Evolutionary conservation across 2,113 vertebrate genomes (phyloP), one percentile per base, ranked within the genome.

Genomic region (Aegypius monachus): DNA sequence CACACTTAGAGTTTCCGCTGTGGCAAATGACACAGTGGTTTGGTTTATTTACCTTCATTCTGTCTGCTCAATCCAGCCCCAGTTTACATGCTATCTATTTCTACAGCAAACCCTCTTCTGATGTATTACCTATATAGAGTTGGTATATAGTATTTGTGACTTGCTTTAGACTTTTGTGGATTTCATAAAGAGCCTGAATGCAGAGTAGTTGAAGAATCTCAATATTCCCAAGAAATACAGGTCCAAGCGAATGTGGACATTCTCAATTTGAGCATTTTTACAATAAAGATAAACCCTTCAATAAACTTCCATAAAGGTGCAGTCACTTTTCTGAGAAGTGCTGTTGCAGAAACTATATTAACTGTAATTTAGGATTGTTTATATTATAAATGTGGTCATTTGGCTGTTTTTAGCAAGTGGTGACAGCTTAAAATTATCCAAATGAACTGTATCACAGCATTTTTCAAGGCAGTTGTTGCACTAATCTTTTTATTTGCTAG

Each of bases 381-480:
- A 26, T 77, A 43, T n/a, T 80, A 50, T 71, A 95, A 95, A 93
- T 2, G 21, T 73, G 48, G 70, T 90, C 63, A 94, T 96, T 96
- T 96, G 91, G 89, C 94, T 93, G 66, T 93, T 94, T 81, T 88
- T 66, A 90, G 74, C 50, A 86, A 36, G 47, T n/a, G 40, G 10
- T 63, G 42, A 86, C 81, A 77, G 78, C 45, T 92, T 88, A 95
- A 56, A 86, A 81, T 94, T 93, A 92, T 80, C 45, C 67, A 86
- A 88, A 94, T 86, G 45, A 85, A 62, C 83, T 23, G 23, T 34
- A 81, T 72, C 58, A 42, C 65, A 72, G 48, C 43, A 79, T 91
- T 97, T 91, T 96, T 94, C 78, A 93, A 96, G 58, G 73, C 93
- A 83, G 91, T 94, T 40, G 13, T 78, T 87, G 58, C 71, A 83